A percentile compares a stretch with the other conserved stretches of the same genome.
phyloP scores from a whole-genome alignment of 2,888 invertebrate species.

The Xestia c-nigrum region DNA sequence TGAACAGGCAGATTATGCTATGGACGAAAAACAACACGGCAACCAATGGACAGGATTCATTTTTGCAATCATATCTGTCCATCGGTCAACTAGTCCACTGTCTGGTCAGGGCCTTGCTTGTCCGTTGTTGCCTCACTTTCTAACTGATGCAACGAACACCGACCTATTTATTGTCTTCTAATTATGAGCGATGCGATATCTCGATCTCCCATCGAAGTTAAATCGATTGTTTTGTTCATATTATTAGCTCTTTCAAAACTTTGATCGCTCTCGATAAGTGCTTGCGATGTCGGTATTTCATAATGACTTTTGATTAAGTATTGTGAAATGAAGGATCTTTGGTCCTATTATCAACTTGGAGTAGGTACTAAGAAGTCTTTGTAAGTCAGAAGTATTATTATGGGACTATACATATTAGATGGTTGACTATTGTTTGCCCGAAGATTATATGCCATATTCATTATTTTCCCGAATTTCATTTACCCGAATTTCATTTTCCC shows the following conservation, averaged over 20 bases:
- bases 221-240: conserved; percentile 67
- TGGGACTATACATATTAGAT: no score
- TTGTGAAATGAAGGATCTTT: conserved; percentile 31
- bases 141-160: conserved; percentile 58
- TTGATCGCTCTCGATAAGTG: conserved; percentile 58
- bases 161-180: conserved; percentile 64
- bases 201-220: conserved; percentile 56
- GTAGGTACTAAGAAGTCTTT: not conserved
- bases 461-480: no score
- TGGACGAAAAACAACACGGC: not conserved
- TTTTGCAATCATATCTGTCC: not conserved
- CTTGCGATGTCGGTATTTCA: conserved; percentile 46
- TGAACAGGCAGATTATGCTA: not conserved
- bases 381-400: not conserved
- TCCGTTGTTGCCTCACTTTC: conserved; percentile 57
- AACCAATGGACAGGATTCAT: not conserved
- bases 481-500: no score
- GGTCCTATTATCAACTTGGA: not conserved
- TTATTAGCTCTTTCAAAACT: conserved; percentile 64
- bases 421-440: no score
- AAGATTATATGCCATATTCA: no score
- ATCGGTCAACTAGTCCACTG: not conserved
- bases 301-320: conserved; percentile 36
- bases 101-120: conserved; percentile 5
- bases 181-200: conserved; percentile 67